These are phyloP conservation scores for Porites lutea DNA, from an alignment of 64 coral and sea anemone species.

Conservation along the genomic window DNA sequence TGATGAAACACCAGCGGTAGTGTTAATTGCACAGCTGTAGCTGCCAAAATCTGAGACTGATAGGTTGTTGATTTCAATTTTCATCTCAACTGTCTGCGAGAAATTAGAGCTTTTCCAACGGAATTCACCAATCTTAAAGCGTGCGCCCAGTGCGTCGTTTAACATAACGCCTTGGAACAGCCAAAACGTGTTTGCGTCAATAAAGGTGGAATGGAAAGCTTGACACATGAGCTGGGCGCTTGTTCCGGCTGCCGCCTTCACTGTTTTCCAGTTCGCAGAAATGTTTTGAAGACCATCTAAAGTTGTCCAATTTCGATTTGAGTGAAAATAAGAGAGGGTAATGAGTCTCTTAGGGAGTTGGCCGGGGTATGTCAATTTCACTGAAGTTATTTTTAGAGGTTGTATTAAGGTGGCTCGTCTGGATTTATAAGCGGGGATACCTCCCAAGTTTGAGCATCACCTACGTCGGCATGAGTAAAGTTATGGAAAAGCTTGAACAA, in stretches of 20 bases:
- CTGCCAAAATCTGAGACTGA: slow-evolving; percentile 25
- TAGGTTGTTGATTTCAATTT: background rate
- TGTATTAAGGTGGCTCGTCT: too few relatives aligned
- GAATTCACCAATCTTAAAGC: background rate
- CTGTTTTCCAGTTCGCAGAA: slow-evolving; percentile 4
- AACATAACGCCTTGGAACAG: background rate
- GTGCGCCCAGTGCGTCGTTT: background rate
- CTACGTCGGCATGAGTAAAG: too few relatives aligned
- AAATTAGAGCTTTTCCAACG: background rate
- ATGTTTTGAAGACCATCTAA: slow-evolving; percentile 40
- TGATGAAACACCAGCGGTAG: background rate
- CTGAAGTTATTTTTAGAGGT: too few relatives aligned
- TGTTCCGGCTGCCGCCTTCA: background rate
- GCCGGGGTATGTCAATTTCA: too few relatives aligned
- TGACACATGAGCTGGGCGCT: slow-evolving; percentile 5
- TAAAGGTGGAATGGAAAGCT: background rate
- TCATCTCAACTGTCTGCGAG: background rate
- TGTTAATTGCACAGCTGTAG: slow-evolving; percentile 17
- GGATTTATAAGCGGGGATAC: too few relatives aligned
- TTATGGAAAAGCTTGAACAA: too few relatives aligned
- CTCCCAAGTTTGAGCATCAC: too few relatives aligned
- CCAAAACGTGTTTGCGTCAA: background rate
- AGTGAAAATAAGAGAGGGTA: too few relatives aligned
- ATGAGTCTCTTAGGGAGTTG: too few relatives aligned
- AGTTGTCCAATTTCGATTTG: background rate